Percentiles rank a stretch among this genome's conserved stretches.
Conservation (phyloP, 2,113 vertebrate species). For the Equus przewalskii region DNA sequence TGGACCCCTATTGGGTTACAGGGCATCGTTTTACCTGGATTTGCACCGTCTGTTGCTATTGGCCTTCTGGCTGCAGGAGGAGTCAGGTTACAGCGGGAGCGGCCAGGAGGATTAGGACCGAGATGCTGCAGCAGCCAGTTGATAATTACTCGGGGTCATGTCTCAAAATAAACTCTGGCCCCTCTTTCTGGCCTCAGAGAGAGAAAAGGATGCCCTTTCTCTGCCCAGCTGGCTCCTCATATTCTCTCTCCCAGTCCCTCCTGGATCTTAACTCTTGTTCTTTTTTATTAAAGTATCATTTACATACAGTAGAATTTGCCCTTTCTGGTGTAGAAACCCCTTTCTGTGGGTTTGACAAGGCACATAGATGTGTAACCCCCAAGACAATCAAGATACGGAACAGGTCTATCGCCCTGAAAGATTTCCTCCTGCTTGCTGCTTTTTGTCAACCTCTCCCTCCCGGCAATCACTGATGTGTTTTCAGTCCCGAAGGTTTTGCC, state of each 20-base stretch:
- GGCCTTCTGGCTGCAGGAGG: slow-evolving; percentile 49
- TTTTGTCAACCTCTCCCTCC: neutral
- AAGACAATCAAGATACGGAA: neutral
- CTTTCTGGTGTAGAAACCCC: neutral
- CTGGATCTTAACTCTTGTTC: neutral
- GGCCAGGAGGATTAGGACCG: slow-evolving; percentile 14
- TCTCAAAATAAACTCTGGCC: slow-evolving; percentile 35
- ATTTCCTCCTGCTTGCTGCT: neutral
- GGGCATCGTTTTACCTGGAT: slow-evolving; percentile 38
- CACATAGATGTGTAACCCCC: neutral
- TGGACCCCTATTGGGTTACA: slow-evolving; percentile 66
- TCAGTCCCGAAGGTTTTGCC: neutral
- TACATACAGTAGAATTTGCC: neutral
- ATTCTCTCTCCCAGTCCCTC: neutral
- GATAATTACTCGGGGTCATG: slow-evolving; percentile 56
- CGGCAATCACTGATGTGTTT: neutral
- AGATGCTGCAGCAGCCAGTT: neutral
- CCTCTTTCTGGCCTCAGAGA: slow-evolving; percentile 38
- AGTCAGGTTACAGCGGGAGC: slow-evolving; percentile 59
- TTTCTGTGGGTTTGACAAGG: neutral
- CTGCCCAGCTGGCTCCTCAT: neutral
- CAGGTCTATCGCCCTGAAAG: neutral
- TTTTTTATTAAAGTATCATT: neutral
- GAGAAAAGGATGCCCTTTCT: neutral
- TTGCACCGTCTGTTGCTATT: slow-evolving; percentile 41